These are phyloP conservation scores for Maccullochella peelii DNA, from an alignment of 2,113 vertebrate genomes.

Conservation along the genomic window DNA sequence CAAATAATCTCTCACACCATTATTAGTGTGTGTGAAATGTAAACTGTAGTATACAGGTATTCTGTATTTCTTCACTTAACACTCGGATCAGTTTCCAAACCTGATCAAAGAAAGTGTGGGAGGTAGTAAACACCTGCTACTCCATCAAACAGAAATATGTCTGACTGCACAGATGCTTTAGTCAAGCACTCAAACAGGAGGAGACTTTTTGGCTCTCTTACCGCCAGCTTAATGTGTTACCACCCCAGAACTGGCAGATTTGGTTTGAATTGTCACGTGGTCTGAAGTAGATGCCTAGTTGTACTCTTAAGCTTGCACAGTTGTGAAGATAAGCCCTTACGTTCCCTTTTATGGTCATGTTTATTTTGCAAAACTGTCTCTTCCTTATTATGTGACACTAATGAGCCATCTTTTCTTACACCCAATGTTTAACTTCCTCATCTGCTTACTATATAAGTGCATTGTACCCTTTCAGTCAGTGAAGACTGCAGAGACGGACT, in stretches of 20 bases:
- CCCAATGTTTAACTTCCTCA: not conserved
- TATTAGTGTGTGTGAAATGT: not conserved
- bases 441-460: not conserved
- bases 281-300: not conserved
- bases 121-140: no score
- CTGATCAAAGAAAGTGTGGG: not conserved
- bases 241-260: not conserved
- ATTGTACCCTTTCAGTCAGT: not conserved
- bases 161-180: not conserved
- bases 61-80: not conserved
- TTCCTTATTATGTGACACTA: not conserved
- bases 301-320: not conserved
- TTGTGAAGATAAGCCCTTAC: not conserved
- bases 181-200: not conserved
- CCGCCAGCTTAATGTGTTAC: not conserved
- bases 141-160: not conserved
- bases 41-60: not conserved
- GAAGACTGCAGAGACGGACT: not conserved
- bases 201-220: not conserved
- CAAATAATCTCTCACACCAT: not conserved
- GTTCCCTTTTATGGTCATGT: not conserved
- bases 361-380: not conserved
- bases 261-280: not conserved
- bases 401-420: not conserved
- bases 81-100: not conserved